These are phyloP conservation scores for Phylloscopus collybita DNA, from an alignment of 2,797 vertebrate species.

Conservation along the genomic window DNA sequence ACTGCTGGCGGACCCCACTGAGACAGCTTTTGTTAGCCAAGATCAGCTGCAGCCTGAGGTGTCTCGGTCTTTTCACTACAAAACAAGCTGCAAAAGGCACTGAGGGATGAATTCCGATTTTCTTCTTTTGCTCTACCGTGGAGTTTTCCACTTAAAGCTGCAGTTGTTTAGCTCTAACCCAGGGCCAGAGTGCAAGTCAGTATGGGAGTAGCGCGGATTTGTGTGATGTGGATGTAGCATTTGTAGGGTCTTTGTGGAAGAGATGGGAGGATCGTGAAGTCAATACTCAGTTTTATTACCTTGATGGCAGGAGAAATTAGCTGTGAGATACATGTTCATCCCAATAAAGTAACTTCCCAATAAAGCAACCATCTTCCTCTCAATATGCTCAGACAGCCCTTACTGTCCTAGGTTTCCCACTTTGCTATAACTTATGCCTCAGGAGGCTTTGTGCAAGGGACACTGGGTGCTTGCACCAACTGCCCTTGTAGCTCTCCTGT, in stretches of 20 bases:
- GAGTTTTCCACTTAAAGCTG: background rate
- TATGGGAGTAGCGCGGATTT: background rate
- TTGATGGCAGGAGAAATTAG: background rate
- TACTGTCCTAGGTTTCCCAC: fast-evolving
- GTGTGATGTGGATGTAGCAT: background rate
- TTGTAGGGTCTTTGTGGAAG: background rate
- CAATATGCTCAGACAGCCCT: background rate
- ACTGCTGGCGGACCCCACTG: background rate
- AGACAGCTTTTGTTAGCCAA: background rate
- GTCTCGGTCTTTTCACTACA: background rate
- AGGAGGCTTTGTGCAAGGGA: background rate
- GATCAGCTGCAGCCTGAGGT: background rate
- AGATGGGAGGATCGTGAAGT: background rate
- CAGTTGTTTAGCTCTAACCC: background rate
- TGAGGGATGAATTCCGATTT: background rate
- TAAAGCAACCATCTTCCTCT: background rate
- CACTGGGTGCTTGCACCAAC: background rate
- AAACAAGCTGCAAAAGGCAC: background rate
- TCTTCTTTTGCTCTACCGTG: background rate
- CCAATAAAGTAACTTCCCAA: background rate
- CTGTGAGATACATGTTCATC: background rate
- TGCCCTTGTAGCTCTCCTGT: background rate
- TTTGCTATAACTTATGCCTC: background rate
- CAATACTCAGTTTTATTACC: background rate
- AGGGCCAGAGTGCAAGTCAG: background rate